Base-by-base conservation (phyloP, 2,113 vertebrate species). In the Rousettus leschenaultii region DNA sequence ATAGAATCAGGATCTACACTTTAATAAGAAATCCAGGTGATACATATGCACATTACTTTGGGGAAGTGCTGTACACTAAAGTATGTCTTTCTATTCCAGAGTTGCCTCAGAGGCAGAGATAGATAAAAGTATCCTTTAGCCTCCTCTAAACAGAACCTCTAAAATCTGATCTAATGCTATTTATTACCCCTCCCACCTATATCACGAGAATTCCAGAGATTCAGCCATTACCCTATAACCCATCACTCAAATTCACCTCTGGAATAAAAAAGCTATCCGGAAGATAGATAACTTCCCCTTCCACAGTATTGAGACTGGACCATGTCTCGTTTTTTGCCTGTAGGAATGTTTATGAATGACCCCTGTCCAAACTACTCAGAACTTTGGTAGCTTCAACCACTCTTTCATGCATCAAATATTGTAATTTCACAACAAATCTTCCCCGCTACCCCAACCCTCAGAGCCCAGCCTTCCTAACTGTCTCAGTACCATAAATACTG, bases 401-500 rank as follows among this genome's bases (percentile, higher is more conserved):
- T 92, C 45, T 28, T 48, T 95, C 48, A 53, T 70, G 8, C 2
- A 93, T 35, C 53, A 78, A 74, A 89, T 86, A 80, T 63, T 83
- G 93, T 86, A 82, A 91, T 97, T 92, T 94, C 26, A 78, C n/a
- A 93, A 91, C 16, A 80, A 38, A 93, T 84, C 13, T 73, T 75
- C 45, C 59, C 89, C 48, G 11, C 21, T 63, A 59, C 12, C 24
- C 45, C 19, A 51, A 92, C 6, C 22, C 45, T 92, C 70, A 75
- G 65, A 95, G 2, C 30, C 53, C 45, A 71, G 2, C 38, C 43
- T 77, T 89, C n/a, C 30, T 63, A 74, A 94, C n/a, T 80, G 16
- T 89, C 53, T 94, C 3, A 14, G 16, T 26, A 82, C 30, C 28
- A 74, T 21, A 88, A 79, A 48, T 63, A 70, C 40, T n/a, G 43